These are phyloP conservation scores for Platichthys stellatus DNA, from an alignment of 2,113 vertebrate species.

Conservation along the genomic window DNA sequence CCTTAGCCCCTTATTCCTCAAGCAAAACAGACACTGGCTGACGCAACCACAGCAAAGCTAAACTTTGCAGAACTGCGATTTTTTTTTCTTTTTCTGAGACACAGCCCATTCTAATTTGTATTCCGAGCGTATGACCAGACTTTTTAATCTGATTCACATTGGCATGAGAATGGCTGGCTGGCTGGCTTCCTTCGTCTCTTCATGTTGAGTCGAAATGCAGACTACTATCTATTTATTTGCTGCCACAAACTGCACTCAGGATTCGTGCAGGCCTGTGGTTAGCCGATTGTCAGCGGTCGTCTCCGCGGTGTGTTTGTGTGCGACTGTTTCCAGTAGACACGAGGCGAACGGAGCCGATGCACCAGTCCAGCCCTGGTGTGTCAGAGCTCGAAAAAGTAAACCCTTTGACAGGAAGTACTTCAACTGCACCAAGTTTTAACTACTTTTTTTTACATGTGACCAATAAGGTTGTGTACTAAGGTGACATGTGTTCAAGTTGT, in stretches of 20 bases:
- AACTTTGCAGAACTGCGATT: not conserved
- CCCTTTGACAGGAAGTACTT: not conserved
- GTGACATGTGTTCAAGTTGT: not conserved
- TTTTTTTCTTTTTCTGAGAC: not conserved
- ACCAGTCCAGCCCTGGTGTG: not conserved
- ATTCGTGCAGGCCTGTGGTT: conserved; percentile 8
- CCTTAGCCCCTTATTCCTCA: not conserved
- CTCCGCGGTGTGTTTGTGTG: not conserved
- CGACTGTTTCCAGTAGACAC: conserved; percentile 8
- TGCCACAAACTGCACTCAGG: not conserved
- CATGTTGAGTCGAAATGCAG: not conserved
- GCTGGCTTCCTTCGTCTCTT: not conserved
- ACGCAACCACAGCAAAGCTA: not conserved
- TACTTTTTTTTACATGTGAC: not conserved
- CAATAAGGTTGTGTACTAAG: not conserved
- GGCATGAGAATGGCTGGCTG: not conserved
- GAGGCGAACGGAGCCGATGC: not conserved
- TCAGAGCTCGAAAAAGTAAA: not conserved
- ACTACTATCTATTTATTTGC: not conserved
- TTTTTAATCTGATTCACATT: conserved; percentile 16
- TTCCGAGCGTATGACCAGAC: conserved; percentile 1
- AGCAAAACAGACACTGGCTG: conserved; percentile 11
- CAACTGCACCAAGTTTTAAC: not conserved
- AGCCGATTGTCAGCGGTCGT: not conserved
- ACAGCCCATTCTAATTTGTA: not conserved